Evolutionary conservation across 2,113 vertebrate species (phyloP), one percentile per base, ranked within the genome.

Genomic region (Falcunculus frontatus): DNA sequence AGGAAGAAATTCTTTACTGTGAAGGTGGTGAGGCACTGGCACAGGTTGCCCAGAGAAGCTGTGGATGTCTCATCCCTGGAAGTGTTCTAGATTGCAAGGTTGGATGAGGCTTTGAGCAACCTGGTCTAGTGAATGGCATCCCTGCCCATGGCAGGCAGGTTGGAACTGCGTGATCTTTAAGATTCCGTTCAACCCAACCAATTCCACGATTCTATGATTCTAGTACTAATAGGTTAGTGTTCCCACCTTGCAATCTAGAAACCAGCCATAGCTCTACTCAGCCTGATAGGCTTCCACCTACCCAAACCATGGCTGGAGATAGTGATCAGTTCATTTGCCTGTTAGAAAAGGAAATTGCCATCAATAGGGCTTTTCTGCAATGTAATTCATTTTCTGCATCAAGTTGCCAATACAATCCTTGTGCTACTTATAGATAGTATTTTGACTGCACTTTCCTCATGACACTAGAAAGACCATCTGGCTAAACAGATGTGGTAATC

Each of bases 401-500:
- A 50, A 80, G 52, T 41, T 44, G 37, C 29, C 64, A 62, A 57
- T 55, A 59, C 49, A 62, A 32, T 49, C 59, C 39, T 74, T 65
- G 55, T 62, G 49, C 46, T 80, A 90, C 46, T 4, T 70, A 90
- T 13, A 80, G 75, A 70, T 1, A 78, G 60, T 59, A 70, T 92
- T 96, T 88, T 86, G 55, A 77, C 18, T 77, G 67, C 39, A 70
- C 42, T 80, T 93, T 57, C 63, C 27, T 86, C 30, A 35, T 53
- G 33, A 84, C 70, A 83, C 70, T 84, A 74, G 44, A 84, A 88
- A 57, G 35, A 74, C 79, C 84, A 94, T 92, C 75, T 94, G 95
- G 63, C 50, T 90, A 85, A 93, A 70, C 90, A 96, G 88, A 86
- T 92, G 76, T 77, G 59, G 42, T 65, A 86, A 88, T 90, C 56